These are phyloP conservation scores for Bambusicola thoracicus DNA, from an alignment of 2,113 vertebrate genomes.

Conservation along the genomic window DNA sequence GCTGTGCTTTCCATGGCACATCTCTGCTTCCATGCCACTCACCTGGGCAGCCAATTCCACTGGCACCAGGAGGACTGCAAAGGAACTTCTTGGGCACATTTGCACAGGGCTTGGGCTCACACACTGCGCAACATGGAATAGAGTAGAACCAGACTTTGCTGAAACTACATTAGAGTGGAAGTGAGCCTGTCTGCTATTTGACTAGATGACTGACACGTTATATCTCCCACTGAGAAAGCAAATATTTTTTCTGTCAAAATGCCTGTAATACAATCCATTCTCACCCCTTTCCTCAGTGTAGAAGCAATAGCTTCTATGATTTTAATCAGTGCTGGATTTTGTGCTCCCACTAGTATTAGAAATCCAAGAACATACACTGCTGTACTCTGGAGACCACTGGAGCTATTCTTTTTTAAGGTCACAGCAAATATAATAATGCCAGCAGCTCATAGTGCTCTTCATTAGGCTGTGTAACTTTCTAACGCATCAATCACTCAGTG, in stretches of 20 bases:
- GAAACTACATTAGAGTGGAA: background rate
- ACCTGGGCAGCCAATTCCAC: background rate
- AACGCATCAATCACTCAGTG: background rate
- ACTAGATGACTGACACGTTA: background rate
- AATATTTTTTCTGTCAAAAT: conserved; percentile 56
- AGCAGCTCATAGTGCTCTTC: conserved; percentile 29
- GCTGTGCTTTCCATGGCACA: rapidly evolving
- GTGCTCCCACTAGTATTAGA: conserved; percentile 1
- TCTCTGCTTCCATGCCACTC: rapidly evolving
- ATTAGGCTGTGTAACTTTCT: conserved; percentile 41
- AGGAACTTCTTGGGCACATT: background rate
- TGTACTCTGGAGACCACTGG: conserved; percentile 3
- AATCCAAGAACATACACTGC: conserved; percentile 53
- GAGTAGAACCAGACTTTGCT: background rate
- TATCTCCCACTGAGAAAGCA: conserved; percentile 33
- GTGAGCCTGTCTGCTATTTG: background rate
- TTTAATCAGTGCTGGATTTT: conserved; percentile 53
- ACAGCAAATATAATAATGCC: conserved; percentile 58
- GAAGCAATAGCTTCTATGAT: conserved; percentile 18
- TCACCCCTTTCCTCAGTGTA: background rate
- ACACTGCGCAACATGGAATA: rapidly evolving
- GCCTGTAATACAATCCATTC: conserved; percentile 21
- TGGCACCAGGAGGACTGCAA: background rate
- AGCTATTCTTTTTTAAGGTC: conserved; percentile 57
- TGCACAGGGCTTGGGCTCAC: background rate